Evolutionary conservation across 2,113 vertebrate genomes (phyloP).

Genomic region (Sterrhoptilus dennistouni): DNA sequence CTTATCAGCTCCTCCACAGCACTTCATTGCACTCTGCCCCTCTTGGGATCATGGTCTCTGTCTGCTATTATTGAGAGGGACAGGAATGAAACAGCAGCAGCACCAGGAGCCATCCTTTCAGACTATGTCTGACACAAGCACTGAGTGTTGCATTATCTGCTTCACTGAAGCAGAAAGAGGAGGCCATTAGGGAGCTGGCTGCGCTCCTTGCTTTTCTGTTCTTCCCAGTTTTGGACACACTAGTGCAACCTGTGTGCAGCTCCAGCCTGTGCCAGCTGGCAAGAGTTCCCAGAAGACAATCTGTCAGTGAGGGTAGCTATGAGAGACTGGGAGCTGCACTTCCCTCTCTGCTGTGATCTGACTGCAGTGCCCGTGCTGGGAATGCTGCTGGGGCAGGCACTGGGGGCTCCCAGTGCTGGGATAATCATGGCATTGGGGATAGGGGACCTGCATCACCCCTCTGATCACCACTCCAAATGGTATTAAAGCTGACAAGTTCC

Average conservation of each 20-base stretch:
- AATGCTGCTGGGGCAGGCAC: neutral
- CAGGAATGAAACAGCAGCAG: neutral
- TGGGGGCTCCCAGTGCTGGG: neutral
- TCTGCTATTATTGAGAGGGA: neutral
- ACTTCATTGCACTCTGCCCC: neutral
- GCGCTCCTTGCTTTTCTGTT: neutral
- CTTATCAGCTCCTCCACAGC: neutral
- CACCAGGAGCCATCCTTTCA: neutral
- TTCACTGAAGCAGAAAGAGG: slow-evolving; percentile 19
- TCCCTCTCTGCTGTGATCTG: neutral
- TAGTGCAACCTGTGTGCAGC: neutral
- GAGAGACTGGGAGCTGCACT: neutral
- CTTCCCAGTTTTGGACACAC: neutral
- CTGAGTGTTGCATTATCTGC: neutral
- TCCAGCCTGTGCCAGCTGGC: neutral
- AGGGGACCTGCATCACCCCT: neutral
- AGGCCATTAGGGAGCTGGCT: slow-evolving; percentile 32
- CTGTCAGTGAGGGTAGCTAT: neutral
- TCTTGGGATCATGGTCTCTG: neutral
- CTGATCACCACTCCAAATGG: neutral
- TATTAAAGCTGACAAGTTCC: neutral
- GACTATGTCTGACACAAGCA: neutral
- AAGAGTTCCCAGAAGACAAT: neutral
- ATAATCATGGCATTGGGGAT: too few relatives aligned
- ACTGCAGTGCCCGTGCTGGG: neutral